A percentile compares a stretch with the other conserved stretches of the same genome.
Evolutionary conservation across 2,797 vertebrate genomes (phyloP).

Genomic region (Phataginus tricuspis): DNA sequence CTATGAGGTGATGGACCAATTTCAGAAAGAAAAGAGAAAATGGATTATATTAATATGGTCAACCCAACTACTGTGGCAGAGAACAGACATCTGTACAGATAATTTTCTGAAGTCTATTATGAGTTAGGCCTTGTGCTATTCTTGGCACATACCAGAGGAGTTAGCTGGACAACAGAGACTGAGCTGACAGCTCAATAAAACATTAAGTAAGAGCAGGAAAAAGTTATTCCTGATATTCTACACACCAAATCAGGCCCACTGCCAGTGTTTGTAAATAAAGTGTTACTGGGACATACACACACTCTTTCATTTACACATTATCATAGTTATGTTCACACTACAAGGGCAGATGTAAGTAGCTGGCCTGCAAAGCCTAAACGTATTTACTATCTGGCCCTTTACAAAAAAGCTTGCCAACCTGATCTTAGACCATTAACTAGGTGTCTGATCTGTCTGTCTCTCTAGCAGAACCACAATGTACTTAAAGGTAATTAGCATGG

Average conservation of each 20-base stretch:
- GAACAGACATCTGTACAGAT: neutral
- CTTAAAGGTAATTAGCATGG: neutral
- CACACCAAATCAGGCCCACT: neutral
- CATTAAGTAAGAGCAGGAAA: conserved; percentile 47
- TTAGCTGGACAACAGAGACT: neutral
- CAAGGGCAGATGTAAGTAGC: neutral
- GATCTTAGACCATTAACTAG: neutral
- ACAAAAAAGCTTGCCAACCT: neutral
- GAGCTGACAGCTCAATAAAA: conserved; percentile 21
- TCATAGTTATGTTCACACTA: neutral
- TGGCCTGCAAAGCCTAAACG: neutral
- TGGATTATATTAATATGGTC: conserved; percentile 10
- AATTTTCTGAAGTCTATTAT: neutral
- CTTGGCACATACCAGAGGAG: conserved; percentile 37
- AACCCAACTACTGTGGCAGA: conserved; percentile 9
- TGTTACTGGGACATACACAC: neutral
- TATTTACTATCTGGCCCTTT: conserved; percentile 32
- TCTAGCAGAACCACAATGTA: neutral
- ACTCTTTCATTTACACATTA: neutral
- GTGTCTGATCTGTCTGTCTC: neutral
- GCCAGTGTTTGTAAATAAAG: conserved; percentile 19
- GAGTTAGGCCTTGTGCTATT: conserved; percentile 1
- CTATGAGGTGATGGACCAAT: conserved; percentile 80
- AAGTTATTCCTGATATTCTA: neutral
- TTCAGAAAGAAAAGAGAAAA: conserved; percentile 53